Evolutionary conservation across 2,888 invertebrate genomes (phyloP), one percentile per base, ranked within the genome.

Genomic region (Tenthredo scrophulariae): DNA sequence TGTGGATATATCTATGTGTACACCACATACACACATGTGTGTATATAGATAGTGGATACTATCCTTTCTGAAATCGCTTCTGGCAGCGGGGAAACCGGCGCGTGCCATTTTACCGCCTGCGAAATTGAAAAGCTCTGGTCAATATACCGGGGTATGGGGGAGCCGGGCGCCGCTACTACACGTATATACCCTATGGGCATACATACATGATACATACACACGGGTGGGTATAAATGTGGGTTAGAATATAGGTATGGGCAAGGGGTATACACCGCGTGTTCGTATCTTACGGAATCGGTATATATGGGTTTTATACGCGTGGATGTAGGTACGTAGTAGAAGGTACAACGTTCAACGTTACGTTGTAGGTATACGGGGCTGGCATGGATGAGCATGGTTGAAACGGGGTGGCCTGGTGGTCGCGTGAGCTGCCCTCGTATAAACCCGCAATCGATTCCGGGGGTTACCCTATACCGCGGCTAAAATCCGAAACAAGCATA

Each of bases 391-490:
- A 65, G 70, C 43, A 70, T 29, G 65, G 18, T 43, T 43, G 40
- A 43, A 65, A 82, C 62, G 65, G 43, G 65, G 82, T 29, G 82
- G 82, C 65, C 43, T 65, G 82, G 15, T 65, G 82, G 70, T 83
- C 83, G 83, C 83, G 54, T 65, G 46, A 65, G 83, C 50, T 70
- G 67, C 83, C 83, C 29, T 83, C 83, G 83, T 70, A 83, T 83
- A 83, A 83, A 83, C 70, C 70, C 83, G 46, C 83, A 83, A 83
- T 83, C 83, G 83, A 83, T 83, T 70, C 83, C 70, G 67, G 67
- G 83, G 83, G 83, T 83, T 83, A 22, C 70, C 83, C 83, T 62
- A 29, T 80, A 80, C 22, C n/a, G 74, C 26, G 29, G 54, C 54
- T 77, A 46, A 62, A 80, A 80, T 80, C 65, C 40, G 58, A 80